Conservation (phyloP, 2,113 vertebrate genomes). For the Shinisaurus crocodilurus region DNA sequence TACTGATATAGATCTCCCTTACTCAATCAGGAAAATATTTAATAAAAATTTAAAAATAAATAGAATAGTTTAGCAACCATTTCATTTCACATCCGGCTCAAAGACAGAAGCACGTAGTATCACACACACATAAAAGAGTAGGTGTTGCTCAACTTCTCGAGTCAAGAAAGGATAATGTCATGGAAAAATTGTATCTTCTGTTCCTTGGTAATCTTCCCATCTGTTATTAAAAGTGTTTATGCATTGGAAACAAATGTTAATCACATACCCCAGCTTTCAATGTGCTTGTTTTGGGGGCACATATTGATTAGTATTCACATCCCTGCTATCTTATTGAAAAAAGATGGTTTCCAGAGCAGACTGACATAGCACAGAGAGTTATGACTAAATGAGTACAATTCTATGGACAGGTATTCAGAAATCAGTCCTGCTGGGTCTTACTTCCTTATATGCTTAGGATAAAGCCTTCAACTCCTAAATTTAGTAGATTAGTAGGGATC, state of each 20-base stretch:
- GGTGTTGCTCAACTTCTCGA: slow-evolving; percentile 42
- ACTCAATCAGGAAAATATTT: not conserved
- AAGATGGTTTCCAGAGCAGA: not conserved
- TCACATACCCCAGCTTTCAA: slow-evolving; percentile 40
- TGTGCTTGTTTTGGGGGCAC: not conserved
- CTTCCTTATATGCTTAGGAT: not conserved
- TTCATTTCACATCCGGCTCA: slow-evolving; percentile 48
- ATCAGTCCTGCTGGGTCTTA: not conserved
- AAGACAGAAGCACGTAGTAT: slow-evolving; percentile 35
- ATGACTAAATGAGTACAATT: not conserved
- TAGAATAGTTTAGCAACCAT: slow-evolving; percentile 21
- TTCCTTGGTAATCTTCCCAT: slow-evolving; percentile 57
- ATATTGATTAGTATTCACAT: not conserved
- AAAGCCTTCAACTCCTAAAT: not conserved
- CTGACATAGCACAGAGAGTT: not conserved
- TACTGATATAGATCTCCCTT: not conserved
- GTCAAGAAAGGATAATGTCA: slow-evolving; percentile 51
- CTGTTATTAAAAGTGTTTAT: slow-evolving; percentile 47
- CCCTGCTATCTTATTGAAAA: slow-evolving; percentile 7
- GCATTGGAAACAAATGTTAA: slow-evolving; percentile 56
- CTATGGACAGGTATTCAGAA: not conserved
- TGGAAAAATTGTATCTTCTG: slow-evolving; percentile 52
- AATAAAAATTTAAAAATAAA: slow-evolving; percentile 39
- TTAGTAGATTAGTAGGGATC: not conserved
- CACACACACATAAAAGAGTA: not conserved